A percentile compares a stretch with the other conserved stretches of the same genome.
These are phyloP conservation scores for Mustelus asterias DNA, from an alignment of 2,113 vertebrate species.

Conservation along the genomic window DNA sequence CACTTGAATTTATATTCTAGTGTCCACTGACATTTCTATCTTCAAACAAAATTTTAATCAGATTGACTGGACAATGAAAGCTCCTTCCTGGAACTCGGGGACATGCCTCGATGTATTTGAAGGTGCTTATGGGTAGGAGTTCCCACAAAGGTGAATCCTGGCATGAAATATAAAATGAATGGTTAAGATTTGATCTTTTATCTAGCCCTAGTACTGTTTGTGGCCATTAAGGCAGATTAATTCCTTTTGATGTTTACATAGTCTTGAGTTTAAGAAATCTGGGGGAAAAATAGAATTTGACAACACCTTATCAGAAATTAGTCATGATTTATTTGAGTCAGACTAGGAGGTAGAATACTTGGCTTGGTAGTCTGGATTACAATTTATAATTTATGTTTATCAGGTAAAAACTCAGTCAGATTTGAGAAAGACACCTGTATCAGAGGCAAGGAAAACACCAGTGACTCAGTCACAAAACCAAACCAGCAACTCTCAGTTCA, in stretches of 20 bases:
- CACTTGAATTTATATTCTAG: background rate
- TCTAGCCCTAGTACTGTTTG: background rate
- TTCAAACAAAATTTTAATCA: background rate
- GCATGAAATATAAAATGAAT: background rate
- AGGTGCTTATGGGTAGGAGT: background rate
- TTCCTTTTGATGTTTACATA: background rate
- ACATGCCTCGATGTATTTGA: background rate
- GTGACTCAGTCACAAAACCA: slow-evolving; percentile 76
- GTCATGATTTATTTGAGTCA: background rate
- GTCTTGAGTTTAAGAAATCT: background rate
- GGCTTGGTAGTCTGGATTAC: background rate
- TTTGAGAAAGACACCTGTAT: slow-evolving; percentile 87
- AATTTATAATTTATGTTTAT: slow-evolving; percentile 8
- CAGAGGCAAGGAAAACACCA: slow-evolving; percentile 87
- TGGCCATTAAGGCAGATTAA: background rate
- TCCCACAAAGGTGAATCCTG: background rate
- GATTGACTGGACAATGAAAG: background rate
- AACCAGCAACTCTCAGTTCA: slow-evolving; percentile 86
- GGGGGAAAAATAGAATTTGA: background rate
- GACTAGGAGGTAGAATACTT: background rate
- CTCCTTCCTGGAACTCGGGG: background rate
- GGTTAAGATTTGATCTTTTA: background rate
- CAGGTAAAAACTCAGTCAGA: slow-evolving; percentile 85
- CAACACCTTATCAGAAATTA: background rate
- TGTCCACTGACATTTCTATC: background rate